Evolutionary conservation across 2,797 vertebrate species (phyloP), one percentile per base, ranked within the genome.

Genomic region (Hoplostethus atlanticus): DNA sequence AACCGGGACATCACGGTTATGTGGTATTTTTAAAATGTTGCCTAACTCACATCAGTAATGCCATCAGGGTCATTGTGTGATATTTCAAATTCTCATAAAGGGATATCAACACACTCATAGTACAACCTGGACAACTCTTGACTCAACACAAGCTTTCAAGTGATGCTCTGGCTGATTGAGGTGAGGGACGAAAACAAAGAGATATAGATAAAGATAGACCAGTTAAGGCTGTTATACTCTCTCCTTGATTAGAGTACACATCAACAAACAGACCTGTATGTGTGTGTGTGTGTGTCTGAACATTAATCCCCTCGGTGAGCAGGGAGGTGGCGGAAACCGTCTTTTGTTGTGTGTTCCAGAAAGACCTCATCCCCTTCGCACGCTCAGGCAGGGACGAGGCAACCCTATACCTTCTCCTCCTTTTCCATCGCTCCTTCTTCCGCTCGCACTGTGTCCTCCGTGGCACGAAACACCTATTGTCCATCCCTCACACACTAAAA

Each of bases 381-480:
- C 67, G 67, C 63, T 84, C 62, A 59, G 63, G 65, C 61, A 76
- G 71, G 61, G 73, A 78, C 68, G 38, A 8, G 54, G 63, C 61
- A 78, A 77, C 64, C 47, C 75, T 63, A 77, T 68, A 59, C 75
- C 70, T 64, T 55, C 71, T 73, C 51, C 21, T 52, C 51, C 11
- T 4, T 25, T 28, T 25, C 21, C 51, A 11, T 25, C 9, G 5
- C 21, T 53, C 21, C 25, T 13, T 8, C 25, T 53, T 25, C 25
- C 10, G 3, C 51, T 25, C 51, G 12, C 17, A 9, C 61, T 16
- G 13, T 13, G 13, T 36, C 36, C 56, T 17, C 47, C 76, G 36
- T 84, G 85, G 84, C 87, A 90, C 85, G 86, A 69, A 80, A 83
- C 54, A 59, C 50, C 55, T 74, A 80, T 88, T 91, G 88, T 87